phyloP scores from a whole-genome alignment of 2,113 vertebrate genomes.

The Saiga tatarica region DNA sequence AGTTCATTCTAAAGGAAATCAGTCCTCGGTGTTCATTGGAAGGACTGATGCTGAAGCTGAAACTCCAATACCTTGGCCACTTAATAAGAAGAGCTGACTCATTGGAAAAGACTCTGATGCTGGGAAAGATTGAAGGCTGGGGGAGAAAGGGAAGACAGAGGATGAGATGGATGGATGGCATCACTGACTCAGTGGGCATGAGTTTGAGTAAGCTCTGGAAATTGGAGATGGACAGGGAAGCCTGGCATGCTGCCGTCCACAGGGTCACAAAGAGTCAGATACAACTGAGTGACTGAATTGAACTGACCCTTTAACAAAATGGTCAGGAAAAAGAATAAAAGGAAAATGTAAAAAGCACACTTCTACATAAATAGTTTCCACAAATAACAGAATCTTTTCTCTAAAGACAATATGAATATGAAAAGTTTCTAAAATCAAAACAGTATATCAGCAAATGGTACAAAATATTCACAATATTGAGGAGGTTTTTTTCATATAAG shows the following conservation, averaged over 20 bases:
- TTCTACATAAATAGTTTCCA: background rate
- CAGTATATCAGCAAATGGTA: background rate
- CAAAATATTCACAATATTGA: background rate
- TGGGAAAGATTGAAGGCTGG: background rate
- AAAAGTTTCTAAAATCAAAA: background rate
- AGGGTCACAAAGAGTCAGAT: background rate
- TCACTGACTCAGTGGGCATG: background rate
- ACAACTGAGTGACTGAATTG: background rate
- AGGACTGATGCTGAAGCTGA: background rate
- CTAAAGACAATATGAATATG: background rate
- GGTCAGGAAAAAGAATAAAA: background rate
- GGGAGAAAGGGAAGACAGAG: background rate
- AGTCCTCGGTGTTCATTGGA: background rate
- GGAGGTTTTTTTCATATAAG: background rate
- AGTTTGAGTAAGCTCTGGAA: background rate
- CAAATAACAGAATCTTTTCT: background rate
- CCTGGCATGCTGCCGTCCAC: fast-evolving
- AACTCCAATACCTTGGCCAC: background rate
- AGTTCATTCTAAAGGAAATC: background rate
- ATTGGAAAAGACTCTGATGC: background rate
- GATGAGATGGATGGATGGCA: background rate
- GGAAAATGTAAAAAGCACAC: background rate
- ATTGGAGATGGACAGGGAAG: background rate
- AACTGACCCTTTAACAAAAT: background rate
- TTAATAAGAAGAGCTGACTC: background rate